Percentiles rank a stretch among this genome's conserved stretches.
Conservation (phyloP, 2,888 invertebrate species). For the Dromius quadrimaculatus region DNA sequence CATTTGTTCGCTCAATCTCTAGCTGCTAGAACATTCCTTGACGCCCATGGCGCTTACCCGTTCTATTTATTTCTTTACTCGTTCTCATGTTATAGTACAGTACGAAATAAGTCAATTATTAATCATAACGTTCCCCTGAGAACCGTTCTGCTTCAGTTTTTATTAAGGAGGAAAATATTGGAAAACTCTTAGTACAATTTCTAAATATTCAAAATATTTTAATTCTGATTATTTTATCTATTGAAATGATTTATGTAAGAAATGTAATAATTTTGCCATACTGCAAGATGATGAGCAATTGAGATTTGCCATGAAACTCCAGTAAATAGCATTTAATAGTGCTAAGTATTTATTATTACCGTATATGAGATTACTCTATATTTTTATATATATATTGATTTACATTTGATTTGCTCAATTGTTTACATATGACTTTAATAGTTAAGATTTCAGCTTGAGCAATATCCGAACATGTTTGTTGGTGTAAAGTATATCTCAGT, state of each 20-base stretch:
- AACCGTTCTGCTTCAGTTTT: constrained; percentile 14
- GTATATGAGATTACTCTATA: constrained; percentile 40
- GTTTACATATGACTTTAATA: constrained; percentile 25
- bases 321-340: constrained; percentile 39
- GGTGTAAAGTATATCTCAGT: constrained; percentile 34
- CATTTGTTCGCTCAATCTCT: constrained; percentile 49
- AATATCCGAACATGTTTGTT: constrained; percentile 32
- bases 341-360: constrained; percentile 42
- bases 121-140: constrained; percentile 20
- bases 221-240: background rate
- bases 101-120: constrained; percentile 26
- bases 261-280: constrained; percentile 12
- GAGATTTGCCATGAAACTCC: constrained; percentile 36
- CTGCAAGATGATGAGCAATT: constrained; percentile 29
- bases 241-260: too few species aligned
- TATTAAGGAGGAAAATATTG: background rate
- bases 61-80: constrained; percentile 9
- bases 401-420: constrained; percentile 38
- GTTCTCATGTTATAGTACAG: constrained; percentile 5
- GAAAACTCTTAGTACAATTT: background rate
- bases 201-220: background rate
- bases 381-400: constrained; percentile 43
- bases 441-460: constrained; percentile 35
- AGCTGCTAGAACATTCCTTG: constrained; percentile 5
- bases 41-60: background rate